phyloP scores from a whole-genome alignment of 1,140 invertebrate genomes.

The Drosophila willistoni region DNA sequence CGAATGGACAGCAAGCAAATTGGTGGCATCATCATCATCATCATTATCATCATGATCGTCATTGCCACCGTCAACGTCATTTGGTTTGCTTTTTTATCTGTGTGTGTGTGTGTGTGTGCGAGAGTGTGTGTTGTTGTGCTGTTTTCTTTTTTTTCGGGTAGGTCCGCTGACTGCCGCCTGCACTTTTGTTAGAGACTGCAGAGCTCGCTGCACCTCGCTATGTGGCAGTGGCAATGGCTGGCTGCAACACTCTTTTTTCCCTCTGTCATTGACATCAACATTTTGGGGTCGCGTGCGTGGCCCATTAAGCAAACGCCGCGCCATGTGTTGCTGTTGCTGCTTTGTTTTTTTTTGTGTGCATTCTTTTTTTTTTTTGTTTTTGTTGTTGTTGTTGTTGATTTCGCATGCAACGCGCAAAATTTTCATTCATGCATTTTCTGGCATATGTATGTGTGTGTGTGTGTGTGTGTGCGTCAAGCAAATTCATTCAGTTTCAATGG shows the following conservation, averaged over 20 bases:
- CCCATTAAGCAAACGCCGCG: slow-evolving; percentile 73
- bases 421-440: slow-evolving; percentile 71
- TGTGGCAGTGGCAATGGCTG: slow-evolving; percentile 19
- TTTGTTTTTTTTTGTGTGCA: slow-evolving; percentile 29
- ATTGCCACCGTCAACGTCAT: slow-evolving; percentile 11
- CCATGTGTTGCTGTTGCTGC: slow-evolving; percentile 37
- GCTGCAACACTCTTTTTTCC: slow-evolving; percentile 57
- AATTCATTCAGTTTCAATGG: slow-evolving; percentile 72
- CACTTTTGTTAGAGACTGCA: slow-evolving; percentile 33
- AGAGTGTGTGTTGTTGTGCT: slow-evolving; percentile 7
- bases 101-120: slow-evolving; percentile 20
- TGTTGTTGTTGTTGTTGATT: slow-evolving; percentile 22
- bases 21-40: slow-evolving; percentile 64
- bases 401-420: slow-evolving; percentile 57
- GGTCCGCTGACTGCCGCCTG: slow-evolving; percentile 20
- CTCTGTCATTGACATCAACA: slow-evolving; percentile 38
- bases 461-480: slow-evolving; percentile 52
- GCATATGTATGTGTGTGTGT: not conserved
- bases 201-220: slow-evolving; percentile 2
- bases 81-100: slow-evolving; percentile 35
- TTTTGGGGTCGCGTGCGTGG: slow-evolving; percentile 66
- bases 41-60: slow-evolving; percentile 52
- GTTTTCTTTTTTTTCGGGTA: slow-evolving; percentile 37
- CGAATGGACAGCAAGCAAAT: slow-evolving; percentile 68
- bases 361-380: slow-evolving; percentile 11